Evolutionary conservation across 2,888 invertebrate species (phyloP).

Genomic region (Sympetrum striolatum): DNA sequence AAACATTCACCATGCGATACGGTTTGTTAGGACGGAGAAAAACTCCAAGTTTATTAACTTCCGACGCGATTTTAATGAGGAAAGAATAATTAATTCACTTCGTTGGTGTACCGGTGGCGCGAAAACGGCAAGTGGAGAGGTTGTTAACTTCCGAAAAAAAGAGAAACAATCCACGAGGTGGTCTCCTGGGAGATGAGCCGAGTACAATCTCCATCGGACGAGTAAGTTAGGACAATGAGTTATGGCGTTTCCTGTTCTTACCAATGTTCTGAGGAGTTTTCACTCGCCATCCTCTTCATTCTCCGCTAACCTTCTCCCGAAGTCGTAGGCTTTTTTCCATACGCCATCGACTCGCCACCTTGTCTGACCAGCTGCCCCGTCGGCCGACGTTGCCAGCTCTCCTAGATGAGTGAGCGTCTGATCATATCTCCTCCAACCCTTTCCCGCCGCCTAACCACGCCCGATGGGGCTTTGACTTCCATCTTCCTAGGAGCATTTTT

Average conservation of each 20-base stretch:
- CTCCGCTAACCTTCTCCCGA: background rate
- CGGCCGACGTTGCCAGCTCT: constrained; percentile 22
- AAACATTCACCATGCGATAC: background rate
- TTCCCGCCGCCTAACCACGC: background rate
- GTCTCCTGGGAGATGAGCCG: too few relatives aligned
- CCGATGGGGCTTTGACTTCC: background rate
- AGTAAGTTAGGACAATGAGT: background rate
- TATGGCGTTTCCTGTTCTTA: background rate
- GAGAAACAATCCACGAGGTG: background rate
- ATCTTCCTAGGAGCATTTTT: background rate
- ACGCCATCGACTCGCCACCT: constrained; percentile 27
- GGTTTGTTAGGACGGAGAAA: background rate
- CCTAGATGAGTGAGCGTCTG: constrained; percentile 8
- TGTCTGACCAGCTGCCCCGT: constrained; percentile 35
- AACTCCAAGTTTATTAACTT: background rate
- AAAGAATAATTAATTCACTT: background rate
- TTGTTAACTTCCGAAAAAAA: background rate
- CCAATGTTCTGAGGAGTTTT: background rate
- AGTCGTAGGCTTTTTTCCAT: background rate
- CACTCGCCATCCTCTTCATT: background rate
- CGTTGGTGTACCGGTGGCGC: background rate
- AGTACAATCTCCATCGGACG: background rate
- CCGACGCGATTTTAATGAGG: background rate
- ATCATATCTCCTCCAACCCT: background rate
- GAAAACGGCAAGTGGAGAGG: background rate